Conservation (phyloP, 2,113 vertebrate species). For the Cygnus atratus region DNA sequence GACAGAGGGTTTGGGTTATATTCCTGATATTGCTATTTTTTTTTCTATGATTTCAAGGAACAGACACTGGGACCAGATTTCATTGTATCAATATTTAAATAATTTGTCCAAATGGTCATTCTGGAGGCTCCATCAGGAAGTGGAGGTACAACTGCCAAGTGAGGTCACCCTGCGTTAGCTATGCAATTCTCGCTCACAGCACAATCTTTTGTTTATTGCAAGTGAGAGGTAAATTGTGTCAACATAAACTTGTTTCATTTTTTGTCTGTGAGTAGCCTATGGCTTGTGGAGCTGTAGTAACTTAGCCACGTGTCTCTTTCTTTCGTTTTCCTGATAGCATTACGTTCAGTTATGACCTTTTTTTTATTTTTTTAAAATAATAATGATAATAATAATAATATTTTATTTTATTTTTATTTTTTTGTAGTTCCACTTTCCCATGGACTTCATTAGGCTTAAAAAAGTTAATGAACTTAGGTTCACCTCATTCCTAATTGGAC, state of each 20-base stretch:
- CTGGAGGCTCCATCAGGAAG: background rate
- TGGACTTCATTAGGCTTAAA: background rate
- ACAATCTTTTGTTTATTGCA: background rate
- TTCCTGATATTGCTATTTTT: background rate
- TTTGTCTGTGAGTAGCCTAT: background rate
- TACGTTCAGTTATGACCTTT: background rate
- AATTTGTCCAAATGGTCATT: background rate
- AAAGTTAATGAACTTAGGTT: background rate
- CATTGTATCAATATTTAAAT: background rate
- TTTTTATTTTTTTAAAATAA: too few species aligned
- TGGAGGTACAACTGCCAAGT: background rate
- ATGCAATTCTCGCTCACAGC: fast-evolving
- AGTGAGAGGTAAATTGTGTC: background rate
- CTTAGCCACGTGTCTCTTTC: background rate
- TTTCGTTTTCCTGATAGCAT: background rate
- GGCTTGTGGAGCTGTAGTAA: background rate
- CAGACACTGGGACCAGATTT: background rate
- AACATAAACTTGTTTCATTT: background rate
- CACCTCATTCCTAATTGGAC: background rate
- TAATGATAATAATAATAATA: too few species aligned
- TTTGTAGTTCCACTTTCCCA: too few species aligned
- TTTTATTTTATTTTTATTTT: too few species aligned
- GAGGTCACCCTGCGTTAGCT: background rate
- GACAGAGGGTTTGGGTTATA: background rate
- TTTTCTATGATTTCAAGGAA: background rate